Base-by-base conservation (phyloP, 2,888 invertebrate genomes). In the Ennomos erosarius region DNA sequence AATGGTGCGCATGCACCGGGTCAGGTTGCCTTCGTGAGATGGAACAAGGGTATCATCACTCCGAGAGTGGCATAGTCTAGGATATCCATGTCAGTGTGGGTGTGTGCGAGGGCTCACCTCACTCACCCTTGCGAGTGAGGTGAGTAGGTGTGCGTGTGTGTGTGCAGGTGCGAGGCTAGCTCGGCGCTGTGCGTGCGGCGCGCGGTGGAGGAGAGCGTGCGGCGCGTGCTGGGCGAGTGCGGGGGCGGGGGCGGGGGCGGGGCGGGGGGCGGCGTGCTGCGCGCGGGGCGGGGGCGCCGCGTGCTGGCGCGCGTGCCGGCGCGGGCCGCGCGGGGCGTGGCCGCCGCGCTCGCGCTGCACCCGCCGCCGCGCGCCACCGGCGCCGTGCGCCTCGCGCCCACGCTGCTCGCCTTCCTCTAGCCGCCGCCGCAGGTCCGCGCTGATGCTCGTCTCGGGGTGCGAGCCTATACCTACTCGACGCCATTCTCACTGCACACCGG, bases 261-360 rank as follows among this genome's bases (percentile, higher is more conserved):
- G 38, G 76, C 74, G 3, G 67, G 1, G 65, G 36, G 67, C 56
- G 8, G 40, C 53, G 66, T 79, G 78, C 48, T 84, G 85, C 0
- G 74, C 71, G 73, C 68, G 71, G 33, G 78, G 59, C 10, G 70
- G 62, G 9, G 68, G 64, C 76, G 61, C 65, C 76, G 60, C 64
- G 54, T 1, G 73, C 67, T 87, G 68, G 71, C 86, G 59, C 64
- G 67, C 58, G 62, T 55, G 55, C 38, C 40, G 5, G 35, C 36
- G 53, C n/a, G 59, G 11, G 68, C 55, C 16, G 52, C 87, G 64
- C 73, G 86, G 54, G 62, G 54, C 53, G 53, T 44, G 8, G 52
- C 45, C 8, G 9, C 2, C 6, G 38, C 34, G 9, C 34, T 49
- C 50, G 55, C 35, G 51, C 55, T 62, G 26, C 26, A 26, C 26